These are phyloP conservation scores for Eptatretus burgeri DNA, from an alignment of 2,113 vertebrate genomes.

Conservation along the genomic window DNA sequence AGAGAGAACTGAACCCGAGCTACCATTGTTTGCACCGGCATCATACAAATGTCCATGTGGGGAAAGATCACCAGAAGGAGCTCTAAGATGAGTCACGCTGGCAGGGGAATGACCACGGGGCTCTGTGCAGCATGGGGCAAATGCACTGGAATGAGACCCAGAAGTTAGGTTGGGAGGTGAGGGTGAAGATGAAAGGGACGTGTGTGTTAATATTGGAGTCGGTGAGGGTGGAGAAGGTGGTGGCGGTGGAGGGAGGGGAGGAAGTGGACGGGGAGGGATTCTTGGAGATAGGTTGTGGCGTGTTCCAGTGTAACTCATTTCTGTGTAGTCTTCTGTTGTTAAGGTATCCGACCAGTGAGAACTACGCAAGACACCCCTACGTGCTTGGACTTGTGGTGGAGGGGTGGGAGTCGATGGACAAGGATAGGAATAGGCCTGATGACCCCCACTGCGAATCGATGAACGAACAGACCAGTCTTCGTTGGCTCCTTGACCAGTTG, in stretches of 20 bases:
- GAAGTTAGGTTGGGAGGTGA: too few relatives aligned
- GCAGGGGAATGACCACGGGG: conserved; percentile 1
- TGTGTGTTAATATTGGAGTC: too few relatives aligned
- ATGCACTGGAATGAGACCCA: not conserved
- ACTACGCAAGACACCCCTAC: not conserved
- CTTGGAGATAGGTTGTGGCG: too few relatives aligned
- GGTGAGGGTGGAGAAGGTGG: too few relatives aligned
- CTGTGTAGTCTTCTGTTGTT: too few relatives aligned
- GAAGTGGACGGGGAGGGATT: too few relatives aligned
- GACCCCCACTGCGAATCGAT: not conserved
- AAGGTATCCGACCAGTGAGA: too few relatives aligned
- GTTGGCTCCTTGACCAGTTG: not conserved
- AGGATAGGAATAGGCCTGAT: not conserved
- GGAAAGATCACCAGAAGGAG: not conserved
- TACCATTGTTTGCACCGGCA: not conserved
- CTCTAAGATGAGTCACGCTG: not conserved
- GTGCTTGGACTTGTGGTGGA: not conserved
- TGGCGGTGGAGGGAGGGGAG: too few relatives aligned
- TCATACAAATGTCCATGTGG: not conserved
- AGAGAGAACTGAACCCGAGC: not conserved
- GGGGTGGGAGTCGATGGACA: not conserved
- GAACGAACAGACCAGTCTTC: conserved; percentile 1
- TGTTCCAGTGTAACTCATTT: too few relatives aligned
- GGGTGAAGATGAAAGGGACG: too few relatives aligned
- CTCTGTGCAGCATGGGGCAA: not conserved